These are phyloP conservation scores for Ochropleura leucogaster DNA, from an alignment of 2,888 invertebrate species.

Conservation along the genomic window DNA sequence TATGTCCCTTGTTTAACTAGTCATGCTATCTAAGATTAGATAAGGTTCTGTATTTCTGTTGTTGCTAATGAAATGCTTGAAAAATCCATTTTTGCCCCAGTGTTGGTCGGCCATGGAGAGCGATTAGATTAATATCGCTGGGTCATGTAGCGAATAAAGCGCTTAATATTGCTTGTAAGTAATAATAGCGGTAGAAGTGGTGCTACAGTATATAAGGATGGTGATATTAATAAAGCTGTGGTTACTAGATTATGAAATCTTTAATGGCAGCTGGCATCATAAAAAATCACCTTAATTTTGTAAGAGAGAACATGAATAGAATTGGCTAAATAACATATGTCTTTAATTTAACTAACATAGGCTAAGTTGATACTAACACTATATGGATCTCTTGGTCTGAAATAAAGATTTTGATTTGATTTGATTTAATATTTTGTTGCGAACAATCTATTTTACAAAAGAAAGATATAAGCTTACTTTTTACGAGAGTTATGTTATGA, in stretches of 20 bases:
- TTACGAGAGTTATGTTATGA: not conserved
- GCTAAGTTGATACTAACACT: too few relatives aligned
- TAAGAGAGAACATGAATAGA: not conserved
- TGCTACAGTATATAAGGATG: not conserved
- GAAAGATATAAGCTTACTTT: not conserved
- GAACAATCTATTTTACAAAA: not conserved
- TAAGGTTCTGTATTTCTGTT: conserved; percentile 8
- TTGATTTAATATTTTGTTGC: not conserved
- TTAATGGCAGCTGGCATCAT: not conserved
- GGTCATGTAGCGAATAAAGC: conserved; percentile 32
- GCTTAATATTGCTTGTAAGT: conserved; percentile 31
- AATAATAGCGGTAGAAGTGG: conserved; percentile 1
- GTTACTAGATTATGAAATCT: not conserved
- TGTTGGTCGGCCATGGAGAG: conserved; percentile 23
- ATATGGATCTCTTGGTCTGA: too few relatives aligned
- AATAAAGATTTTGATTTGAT: too few relatives aligned
- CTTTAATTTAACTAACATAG: too few relatives aligned
- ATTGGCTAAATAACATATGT: not conserved
- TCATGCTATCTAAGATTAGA: conserved; percentile 6
- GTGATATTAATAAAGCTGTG: conserved; percentile 23
- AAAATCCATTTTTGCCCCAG: conserved; percentile 28
- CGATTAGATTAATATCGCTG: conserved; percentile 47
- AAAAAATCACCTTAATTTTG: conserved; percentile 3
- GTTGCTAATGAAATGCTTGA: conserved; percentile 33
- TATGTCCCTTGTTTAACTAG: not conserved